A percentile compares a stretch with the other conserved stretches of the same genome.
phyloP scores from a whole-genome alignment of 2,113 vertebrate species.

The Ammodytes marinus region DNA sequence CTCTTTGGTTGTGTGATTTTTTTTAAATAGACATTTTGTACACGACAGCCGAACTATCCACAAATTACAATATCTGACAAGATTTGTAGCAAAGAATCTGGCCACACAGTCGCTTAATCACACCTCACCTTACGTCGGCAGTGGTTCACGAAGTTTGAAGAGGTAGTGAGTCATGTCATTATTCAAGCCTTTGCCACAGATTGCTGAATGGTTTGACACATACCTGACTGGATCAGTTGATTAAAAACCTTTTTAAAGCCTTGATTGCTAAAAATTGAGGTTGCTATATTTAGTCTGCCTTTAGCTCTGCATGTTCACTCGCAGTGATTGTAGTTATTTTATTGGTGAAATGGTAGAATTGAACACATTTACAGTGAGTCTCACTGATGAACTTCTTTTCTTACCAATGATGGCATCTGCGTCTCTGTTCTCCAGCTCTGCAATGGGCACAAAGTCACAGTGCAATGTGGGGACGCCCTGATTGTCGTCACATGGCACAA shows the following conservation, averaged over 20 bases:
- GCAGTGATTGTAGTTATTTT: slow-evolving; percentile 14
- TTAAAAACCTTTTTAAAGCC: slow-evolving; percentile 18
- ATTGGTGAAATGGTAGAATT: slow-evolving; percentile 5
- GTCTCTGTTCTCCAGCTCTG: slow-evolving; percentile 86
- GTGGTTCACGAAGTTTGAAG: slow-evolving; percentile 22
- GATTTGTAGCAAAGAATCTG: slow-evolving; percentile 5
- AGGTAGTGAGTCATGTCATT: slow-evolving; percentile 33
- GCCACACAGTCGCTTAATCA: slow-evolving; percentile 6
- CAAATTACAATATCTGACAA: neutral
- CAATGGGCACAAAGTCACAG: slow-evolving; percentile 90
- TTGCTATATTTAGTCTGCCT: neutral
- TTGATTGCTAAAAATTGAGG: slow-evolving; percentile 10
- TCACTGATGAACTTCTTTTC: slow-evolving; percentile 27
- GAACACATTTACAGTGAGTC: neutral
- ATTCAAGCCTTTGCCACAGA: slow-evolving; percentile 9
- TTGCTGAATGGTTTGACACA: slow-evolving; percentile 37
- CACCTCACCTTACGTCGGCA: neutral
- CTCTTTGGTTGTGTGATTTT: slow-evolving; percentile 3
- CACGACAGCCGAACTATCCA: neutral
- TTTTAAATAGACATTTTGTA: neutral
- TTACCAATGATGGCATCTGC: slow-evolving; percentile 91
- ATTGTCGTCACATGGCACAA: slow-evolving; percentile 87
- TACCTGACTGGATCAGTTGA: slow-evolving; percentile 20
- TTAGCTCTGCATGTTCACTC: neutral
- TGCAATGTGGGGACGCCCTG: slow-evolving; percentile 86